A percentile compares a stretch with the other conserved stretches of the same genome.
Conservation (phyloP, 2,797 vertebrate genomes). For the Hoplostethus mediterraneus region DNA sequence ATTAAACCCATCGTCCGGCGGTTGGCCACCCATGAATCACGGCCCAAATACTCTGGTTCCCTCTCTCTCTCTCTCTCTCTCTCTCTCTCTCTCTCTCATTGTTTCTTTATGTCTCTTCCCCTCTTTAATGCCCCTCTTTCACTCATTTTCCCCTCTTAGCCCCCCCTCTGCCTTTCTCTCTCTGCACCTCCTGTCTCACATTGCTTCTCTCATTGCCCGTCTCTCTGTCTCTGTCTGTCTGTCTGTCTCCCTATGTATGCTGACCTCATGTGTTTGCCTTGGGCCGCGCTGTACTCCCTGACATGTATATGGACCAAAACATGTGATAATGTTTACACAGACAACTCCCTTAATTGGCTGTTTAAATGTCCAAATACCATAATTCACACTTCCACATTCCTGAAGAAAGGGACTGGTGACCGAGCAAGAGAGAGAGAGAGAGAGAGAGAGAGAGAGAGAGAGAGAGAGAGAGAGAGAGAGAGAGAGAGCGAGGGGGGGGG, state of each 20-base stretch:
- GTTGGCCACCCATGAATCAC: slow-evolving; percentile 59
- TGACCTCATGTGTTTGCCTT: slow-evolving; percentile 80
- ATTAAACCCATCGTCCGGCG: slow-evolving; percentile 54
- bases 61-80: slow-evolving; percentile 25
- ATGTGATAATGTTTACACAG: slow-evolving; percentile 73
- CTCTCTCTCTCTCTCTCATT: slow-evolving; percentile 14
- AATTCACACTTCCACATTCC: slow-evolving; percentile 59
- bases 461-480: slow-evolving; percentile 21
- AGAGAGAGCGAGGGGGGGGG: slow-evolving; percentile 12
- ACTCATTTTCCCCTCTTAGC: slow-evolving; percentile 10
- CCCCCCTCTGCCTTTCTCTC: no score
- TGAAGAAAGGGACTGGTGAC: slow-evolving; percentile 28
- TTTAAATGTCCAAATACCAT: slow-evolving; percentile 66
- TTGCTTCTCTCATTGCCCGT: slow-evolving; percentile 47
- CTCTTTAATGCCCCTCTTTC: slow-evolving; percentile 20
- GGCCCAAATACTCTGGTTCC: not conserved
- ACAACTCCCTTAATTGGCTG: slow-evolving; percentile 71
- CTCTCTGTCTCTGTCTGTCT: slow-evolving; percentile 36
- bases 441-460: slow-evolving; percentile 22
- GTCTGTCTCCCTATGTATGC: slow-evolving; percentile 23
- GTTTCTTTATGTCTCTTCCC: not conserved
- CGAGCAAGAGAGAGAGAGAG: slow-evolving; percentile 9
- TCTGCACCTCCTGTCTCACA: slow-evolving; percentile 41
- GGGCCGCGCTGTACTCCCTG: slow-evolving; percentile 53
- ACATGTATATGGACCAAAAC: slow-evolving; percentile 71